A percentile compares a stretch with the other conserved stretches of the same genome.
Conservation (phyloP, 1,140 invertebrate species). For the Orussus abietinus region DNA sequence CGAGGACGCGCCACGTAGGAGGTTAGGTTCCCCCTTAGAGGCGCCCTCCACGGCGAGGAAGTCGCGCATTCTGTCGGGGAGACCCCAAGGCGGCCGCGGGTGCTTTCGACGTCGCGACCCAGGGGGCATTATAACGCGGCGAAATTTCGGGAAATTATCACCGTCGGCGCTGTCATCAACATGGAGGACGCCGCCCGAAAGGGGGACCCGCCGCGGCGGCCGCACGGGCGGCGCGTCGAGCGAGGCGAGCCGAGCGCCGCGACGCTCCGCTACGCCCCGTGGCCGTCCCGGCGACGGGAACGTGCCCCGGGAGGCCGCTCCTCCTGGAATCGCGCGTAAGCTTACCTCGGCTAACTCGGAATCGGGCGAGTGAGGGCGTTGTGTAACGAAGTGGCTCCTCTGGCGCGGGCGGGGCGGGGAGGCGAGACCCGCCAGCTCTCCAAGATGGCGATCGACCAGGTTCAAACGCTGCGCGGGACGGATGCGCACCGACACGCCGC, state of each 20-base stretch:
- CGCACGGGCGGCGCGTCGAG: slow-evolving; percentile 15
- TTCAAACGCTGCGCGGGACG: slow-evolving; percentile 17
- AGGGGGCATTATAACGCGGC: slow-evolving; percentile 68
- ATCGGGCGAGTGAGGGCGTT: slow-evolving; percentile 60
- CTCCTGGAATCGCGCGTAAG: too few species aligned
- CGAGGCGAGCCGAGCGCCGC: neutral
- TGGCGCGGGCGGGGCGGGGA: too few species aligned
- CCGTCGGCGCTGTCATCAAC: slow-evolving; percentile 69
- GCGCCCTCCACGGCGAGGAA: slow-evolving; percentile 28
- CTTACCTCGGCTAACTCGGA: slow-evolving; percentile 52
- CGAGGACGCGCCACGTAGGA: too few species aligned
- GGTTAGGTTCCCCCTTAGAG: too few species aligned
- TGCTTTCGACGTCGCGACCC: slow-evolving; percentile 61
- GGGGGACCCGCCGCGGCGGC: slow-evolving; percentile 27
- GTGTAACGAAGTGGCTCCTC: too few species aligned
- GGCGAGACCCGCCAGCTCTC: too few species aligned
- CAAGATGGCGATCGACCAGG: too few species aligned
- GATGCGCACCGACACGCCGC: slow-evolving; percentile 8
- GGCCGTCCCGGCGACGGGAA: too few species aligned
- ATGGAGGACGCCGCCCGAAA: slow-evolving; percentile 51
- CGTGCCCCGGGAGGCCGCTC: too few species aligned
- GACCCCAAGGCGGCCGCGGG: slow-evolving; percentile 50
- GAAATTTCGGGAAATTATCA: slow-evolving; percentile 68
- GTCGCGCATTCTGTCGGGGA: slow-evolving; percentile 56
- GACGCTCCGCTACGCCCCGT: slow-evolving; percentile 2